Conservation (phyloP, 2,888 invertebrate genomes). For the Nomada fabriciana region DNA sequence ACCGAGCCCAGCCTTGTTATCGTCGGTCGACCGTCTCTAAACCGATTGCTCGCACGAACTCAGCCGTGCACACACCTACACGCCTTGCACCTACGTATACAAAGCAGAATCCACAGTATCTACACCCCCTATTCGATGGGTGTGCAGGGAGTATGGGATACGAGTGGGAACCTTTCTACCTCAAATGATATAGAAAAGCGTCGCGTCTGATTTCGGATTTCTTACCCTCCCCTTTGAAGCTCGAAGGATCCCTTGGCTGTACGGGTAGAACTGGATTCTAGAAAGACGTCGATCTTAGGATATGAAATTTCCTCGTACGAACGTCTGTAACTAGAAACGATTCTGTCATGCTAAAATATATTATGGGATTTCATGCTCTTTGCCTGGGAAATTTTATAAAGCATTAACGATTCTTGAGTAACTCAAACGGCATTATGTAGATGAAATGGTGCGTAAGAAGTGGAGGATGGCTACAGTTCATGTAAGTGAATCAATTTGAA, state of each 20-base stretch:
- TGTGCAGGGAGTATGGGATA: conserved; percentile 1
- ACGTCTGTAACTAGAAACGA: background rate
- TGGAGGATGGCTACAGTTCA: no score
- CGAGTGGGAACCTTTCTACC: conserved; percentile 24
- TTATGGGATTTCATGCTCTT: background rate
- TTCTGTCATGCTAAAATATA: background rate
- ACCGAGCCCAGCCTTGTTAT: conserved; percentile 63
- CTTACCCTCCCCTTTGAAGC: conserved; percentile 37
- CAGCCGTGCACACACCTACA: conserved; percentile 45
- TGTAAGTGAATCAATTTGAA: no score
- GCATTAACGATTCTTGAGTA: background rate
- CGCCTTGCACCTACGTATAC: conserved; percentile 19
- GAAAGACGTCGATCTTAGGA: conserved; percentile 4
- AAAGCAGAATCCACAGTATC: background rate
- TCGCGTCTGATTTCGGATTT: conserved; percentile 48
- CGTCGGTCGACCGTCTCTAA: conserved; percentile 69
- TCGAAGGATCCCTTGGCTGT: conserved; percentile 22
- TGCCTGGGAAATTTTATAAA: background rate
- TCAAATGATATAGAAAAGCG: conserved; percentile 39
- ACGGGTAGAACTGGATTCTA: conserved; percentile 13
- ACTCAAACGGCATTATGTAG: background rate
- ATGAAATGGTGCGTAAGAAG: no score
- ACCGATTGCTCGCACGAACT: conserved; percentile 68
- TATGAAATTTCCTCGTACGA: conserved; percentile 1
- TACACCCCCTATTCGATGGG: background rate